A percentile compares a stretch with the other conserved stretches of the same genome.
Conservation (phyloP, 2,113 vertebrate genomes). For the Alligator mississippiensis region DNA sequence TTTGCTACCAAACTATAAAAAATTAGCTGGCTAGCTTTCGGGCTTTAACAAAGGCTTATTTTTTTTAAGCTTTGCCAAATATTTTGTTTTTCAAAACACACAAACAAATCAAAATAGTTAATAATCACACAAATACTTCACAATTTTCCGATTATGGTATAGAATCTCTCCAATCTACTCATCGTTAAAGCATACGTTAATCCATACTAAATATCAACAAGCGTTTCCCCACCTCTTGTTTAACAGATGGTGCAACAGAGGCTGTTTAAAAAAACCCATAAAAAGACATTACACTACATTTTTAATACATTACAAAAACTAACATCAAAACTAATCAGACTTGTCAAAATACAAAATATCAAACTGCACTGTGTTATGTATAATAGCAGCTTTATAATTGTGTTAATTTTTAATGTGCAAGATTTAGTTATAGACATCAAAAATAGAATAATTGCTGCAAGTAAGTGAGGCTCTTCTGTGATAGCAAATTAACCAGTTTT, state of each 20-base stretch:
- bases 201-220: neutral
- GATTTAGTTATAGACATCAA: neutral
- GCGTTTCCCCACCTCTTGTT: neutral
- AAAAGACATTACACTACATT: neutral
- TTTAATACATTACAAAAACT: neutral
- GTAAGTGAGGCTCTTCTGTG: neutral
- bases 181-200: neutral
- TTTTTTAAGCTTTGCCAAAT: neutral
- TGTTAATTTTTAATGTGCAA: neutral
- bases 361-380: neutral
- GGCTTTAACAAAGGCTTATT: neutral
- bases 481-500: neutral
- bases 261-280: neutral
- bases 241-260: neutral
- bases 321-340: neutral
- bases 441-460: neutral
- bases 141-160: neutral
- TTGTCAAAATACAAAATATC: neutral
- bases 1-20: neutral
- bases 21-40: neutral
- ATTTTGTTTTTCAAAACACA: neutral
- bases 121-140: neutral
- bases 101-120: neutral
- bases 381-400: neutral
- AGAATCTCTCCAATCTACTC: neutral